Evolutionary conservation across 2,113 vertebrate species (phyloP).

Genomic region (Reinhardtius hippoglossoides): DNA sequence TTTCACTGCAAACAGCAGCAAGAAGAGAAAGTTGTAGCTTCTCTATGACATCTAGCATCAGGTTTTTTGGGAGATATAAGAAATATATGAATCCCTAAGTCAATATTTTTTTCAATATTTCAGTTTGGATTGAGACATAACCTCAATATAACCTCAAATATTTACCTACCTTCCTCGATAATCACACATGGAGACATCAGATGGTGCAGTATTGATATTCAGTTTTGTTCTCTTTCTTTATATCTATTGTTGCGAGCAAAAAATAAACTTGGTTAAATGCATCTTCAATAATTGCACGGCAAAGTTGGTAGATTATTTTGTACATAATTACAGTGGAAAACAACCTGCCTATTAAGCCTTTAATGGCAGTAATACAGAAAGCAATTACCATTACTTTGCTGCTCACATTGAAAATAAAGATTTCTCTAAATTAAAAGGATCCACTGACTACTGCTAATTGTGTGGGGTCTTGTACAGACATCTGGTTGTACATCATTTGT

Average conservation of each 20-base stretch:
- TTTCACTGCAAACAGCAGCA: constrained; percentile 5
- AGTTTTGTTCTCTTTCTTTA: constrained; percentile 22
- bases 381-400: constrained; percentile 83
- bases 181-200: neutral
- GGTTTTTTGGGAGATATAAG: neutral
- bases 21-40: constrained; percentile 9
- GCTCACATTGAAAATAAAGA: constrained; percentile 79
- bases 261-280: constrained; percentile 69
- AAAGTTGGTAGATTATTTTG: constrained; percentile 81
- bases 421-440: constrained; percentile 76
- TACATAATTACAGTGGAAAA: constrained; percentile 83
- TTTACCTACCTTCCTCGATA: neutral
- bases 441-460: constrained; percentile 70
- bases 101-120: constrained; percentile 19
- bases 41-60: neutral
- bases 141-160: constrained; percentile 8
- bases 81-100: neutral
- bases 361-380: constrained; percentile 82
- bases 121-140: constrained; percentile 24
- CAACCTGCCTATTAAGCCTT: constrained; percentile 82
- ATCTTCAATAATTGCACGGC: constrained; percentile 79
- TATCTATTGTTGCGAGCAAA: constrained; percentile 31
- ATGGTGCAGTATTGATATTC: constrained; percentile 25
- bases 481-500: constrained; percentile 74
- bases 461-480: constrained; percentile 64